Conservation (phyloP, 2,797 vertebrate genomes). For the Muscicapa comitata region DNA sequence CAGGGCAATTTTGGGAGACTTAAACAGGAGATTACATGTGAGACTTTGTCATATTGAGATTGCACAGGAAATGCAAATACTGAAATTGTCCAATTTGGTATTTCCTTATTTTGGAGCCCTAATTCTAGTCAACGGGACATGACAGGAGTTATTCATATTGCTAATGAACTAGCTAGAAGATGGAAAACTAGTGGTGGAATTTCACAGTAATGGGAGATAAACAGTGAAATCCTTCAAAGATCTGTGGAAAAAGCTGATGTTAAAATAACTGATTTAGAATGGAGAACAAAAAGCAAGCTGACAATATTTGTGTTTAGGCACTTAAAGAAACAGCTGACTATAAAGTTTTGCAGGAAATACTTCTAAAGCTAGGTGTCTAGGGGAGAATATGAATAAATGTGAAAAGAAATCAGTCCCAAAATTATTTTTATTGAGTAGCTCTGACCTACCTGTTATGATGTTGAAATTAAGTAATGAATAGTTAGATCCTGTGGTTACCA, state of each 20-base stretch:
- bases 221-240: neutral
- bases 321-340: neutral
- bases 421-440: neutral
- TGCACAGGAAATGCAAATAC: neutral
- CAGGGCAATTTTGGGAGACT: neutral
- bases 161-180: neutral
- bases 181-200: neutral
- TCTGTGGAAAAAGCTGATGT: neutral
- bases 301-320: neutral
- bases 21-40: neutral
- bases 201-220: neutral
- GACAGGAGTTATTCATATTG: neutral
- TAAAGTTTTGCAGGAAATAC: neutral
- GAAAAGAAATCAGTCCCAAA: neutral
- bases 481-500: neutral
- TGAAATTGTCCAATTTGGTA: neutral
- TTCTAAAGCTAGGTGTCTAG: neutral
- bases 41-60: neutral
- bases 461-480: neutral
- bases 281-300: neutral
- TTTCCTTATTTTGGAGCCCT: neutral
- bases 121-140: neutral
- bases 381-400: neutral
- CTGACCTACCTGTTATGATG: neutral
- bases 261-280: neutral